Evolutionary conservation across 2,888 invertebrate genomes (phyloP).

Genomic region (Gymnoscelis rufifasciata): DNA sequence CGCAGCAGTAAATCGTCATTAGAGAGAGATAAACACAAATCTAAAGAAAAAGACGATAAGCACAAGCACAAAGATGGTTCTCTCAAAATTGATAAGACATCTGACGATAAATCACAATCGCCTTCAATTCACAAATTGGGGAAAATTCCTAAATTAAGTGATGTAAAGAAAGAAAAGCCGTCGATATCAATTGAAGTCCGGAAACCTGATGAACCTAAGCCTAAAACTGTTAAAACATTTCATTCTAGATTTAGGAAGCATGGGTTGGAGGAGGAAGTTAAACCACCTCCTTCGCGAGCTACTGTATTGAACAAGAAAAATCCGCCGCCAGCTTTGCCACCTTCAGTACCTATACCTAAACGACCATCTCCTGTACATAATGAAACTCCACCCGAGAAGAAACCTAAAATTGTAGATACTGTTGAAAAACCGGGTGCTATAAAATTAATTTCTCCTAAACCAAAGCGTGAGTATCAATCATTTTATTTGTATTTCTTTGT

Average conservation of each 20-base stretch:
- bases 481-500: conserved; percentile 27
- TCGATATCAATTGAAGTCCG: conserved; percentile 90
- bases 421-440: conserved; percentile 88
- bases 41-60: conserved; percentile 41
- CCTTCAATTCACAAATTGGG: conserved; percentile 86
- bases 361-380: conserved; percentile 71
- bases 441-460: conserved; percentile 92
- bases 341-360: conserved; percentile 64
- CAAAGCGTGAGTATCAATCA: conserved; percentile 89
- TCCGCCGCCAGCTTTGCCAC: conserved; percentile 66
- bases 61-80: conserved; percentile 44
- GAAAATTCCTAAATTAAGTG: conserved; percentile 87
- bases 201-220: conserved; percentile 84
- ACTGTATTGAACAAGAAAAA: conserved; percentile 79
- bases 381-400: conserved; percentile 86
- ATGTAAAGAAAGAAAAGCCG: conserved; percentile 82
- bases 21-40: conserved; percentile 53
- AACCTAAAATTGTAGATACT: conserved; percentile 81
- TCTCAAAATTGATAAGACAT: conserved; percentile 78
- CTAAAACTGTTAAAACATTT: conserved; percentile 94
- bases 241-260: conserved; percentile 95
- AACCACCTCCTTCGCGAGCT: conserved; percentile 89
- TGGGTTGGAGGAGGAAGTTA: conserved; percentile 91
- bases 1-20: conserved; percentile 43
- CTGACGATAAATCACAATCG: conserved; percentile 81